Conservation (phyloP, 2,888 invertebrate genomes). For the Ormyrus thymus region DNA sequence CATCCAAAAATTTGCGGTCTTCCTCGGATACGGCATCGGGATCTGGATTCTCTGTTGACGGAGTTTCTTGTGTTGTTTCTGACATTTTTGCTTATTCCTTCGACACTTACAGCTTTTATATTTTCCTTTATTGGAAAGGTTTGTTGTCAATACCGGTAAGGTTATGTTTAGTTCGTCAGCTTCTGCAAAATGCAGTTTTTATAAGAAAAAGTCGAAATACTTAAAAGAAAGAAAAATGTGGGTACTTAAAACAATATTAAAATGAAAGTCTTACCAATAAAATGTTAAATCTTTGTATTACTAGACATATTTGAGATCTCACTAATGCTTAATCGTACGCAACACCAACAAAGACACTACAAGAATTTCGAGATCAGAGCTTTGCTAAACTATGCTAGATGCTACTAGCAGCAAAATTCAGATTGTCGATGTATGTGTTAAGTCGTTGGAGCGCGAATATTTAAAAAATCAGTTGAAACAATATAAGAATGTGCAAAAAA, state of each 20-base stretch:
- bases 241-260: not conserved
- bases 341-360: no score
- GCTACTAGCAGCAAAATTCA: no score
- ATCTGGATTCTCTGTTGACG: slow-evolving; percentile 54
- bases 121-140: slow-evolving; percentile 1
- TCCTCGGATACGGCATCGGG: slow-evolving; percentile 64
- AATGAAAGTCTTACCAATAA: no score
- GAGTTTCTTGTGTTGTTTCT: slow-evolving; percentile 51
- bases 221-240: not conserved
- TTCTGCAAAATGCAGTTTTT: slow-evolving; percentile 23
- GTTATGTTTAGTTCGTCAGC: slow-evolving; percentile 37
- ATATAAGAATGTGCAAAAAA: no score
- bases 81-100: slow-evolving; percentile 43
- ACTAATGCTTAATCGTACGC: no score
- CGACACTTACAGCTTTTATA: slow-evolving; percentile 4
- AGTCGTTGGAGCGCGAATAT: no score
- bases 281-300: no score
- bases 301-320: no score
- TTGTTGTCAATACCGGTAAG: slow-evolving; percentile 42
- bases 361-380: no score
- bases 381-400: no score
- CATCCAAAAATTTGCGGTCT: slow-evolving; percentile 74
- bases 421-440: no score
- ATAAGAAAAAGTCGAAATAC: not conserved
- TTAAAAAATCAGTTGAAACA: no score